Conservation (phyloP, 53 echinoderm and acorn worm species). For the Hippasteria phrygiana region DNA sequence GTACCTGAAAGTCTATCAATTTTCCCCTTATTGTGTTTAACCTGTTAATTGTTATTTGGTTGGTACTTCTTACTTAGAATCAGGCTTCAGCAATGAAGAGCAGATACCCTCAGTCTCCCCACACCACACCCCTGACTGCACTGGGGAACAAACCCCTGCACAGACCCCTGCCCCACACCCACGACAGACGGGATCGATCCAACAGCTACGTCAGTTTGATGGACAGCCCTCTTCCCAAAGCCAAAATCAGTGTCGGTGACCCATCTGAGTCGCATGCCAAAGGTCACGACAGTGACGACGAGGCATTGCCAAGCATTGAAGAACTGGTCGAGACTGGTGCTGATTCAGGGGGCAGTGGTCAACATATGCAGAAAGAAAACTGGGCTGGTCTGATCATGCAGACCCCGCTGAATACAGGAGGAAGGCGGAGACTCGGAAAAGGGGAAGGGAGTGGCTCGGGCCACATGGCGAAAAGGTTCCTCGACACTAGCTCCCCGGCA, state of each 20-base stretch:
- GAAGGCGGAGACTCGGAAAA: slow-evolving; percentile 22
- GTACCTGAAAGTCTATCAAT: too few species aligned
- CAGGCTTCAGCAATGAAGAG: slow-evolving; percentile 19
- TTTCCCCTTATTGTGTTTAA: too few species aligned
- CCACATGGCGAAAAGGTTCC: not conserved
- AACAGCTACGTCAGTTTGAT: slow-evolving; percentile 30
- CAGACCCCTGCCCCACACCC: not conserved
- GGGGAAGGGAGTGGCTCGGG: slow-evolving; percentile 31
- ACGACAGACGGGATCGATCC: slow-evolving; percentile 8
- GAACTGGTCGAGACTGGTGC: not conserved
- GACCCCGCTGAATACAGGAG: slow-evolving; percentile 37
- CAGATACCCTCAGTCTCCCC: slow-evolving; percentile 27
- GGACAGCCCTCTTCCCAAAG: not conserved
- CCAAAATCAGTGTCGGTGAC: too few species aligned
- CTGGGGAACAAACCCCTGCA: slow-evolving; percentile 51
- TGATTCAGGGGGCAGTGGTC: not conserved
- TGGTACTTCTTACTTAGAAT: slow-evolving; percentile 22
- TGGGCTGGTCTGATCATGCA: slow-evolving; percentile 5
- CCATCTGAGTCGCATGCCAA: not conserved
- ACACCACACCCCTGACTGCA: slow-evolving; percentile 61
- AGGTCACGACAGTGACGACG: not conserved
- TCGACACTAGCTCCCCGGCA: slow-evolving; percentile 22
- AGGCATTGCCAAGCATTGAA: not conserved
- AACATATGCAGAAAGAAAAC: not conserved
- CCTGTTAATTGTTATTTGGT: not conserved